Conservation (phyloP, 30 jellyfish, hydroid and myxozoan genomes). For the Aurelia sp. region DNA sequence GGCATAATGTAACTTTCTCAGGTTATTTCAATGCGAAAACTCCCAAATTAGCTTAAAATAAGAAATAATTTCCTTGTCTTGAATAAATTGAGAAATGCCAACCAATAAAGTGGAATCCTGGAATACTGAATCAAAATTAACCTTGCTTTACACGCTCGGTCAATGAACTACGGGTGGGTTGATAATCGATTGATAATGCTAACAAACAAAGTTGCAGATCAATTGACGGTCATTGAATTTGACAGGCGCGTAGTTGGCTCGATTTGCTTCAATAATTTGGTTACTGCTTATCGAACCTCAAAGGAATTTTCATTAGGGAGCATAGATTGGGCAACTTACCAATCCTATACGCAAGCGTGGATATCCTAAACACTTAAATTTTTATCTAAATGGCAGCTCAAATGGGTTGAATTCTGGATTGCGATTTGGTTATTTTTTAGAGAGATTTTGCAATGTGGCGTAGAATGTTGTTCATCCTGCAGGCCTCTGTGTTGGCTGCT, state of each 20-base stretch:
- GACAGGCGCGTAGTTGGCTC: constrained; percentile 66
- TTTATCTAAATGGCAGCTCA: background rate
- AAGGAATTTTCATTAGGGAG: constrained; percentile 44
- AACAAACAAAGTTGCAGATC: constrained; percentile 4
- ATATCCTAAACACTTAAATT: background rate
- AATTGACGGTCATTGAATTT: constrained; percentile 48
- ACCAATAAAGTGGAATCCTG: background rate
- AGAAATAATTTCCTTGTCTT: no score
- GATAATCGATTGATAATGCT: constrained; percentile 46
- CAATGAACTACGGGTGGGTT: constrained; percentile 54
- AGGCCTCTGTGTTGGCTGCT: background rate
- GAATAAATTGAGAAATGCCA: background rate
- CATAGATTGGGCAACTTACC: background rate
- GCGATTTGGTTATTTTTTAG: background rate
- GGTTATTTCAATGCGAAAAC: no score
- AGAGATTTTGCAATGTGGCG: constrained; percentile 35
- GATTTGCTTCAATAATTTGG: constrained; percentile 80
- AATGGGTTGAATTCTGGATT: constrained; percentile 31
- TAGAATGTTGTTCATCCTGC: background rate
- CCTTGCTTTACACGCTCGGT: constrained; percentile 6
- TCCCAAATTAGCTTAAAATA: no score
- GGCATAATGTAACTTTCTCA: no score
- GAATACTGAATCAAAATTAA: background rate
- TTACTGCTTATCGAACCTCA: constrained; percentile 83
- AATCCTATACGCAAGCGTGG: background rate